Evolutionary conservation across 2,113 vertebrate genomes (phyloP), one percentile per base, ranked within the genome.

Genomic region (Pseudolaguvia tuberculata): DNA sequence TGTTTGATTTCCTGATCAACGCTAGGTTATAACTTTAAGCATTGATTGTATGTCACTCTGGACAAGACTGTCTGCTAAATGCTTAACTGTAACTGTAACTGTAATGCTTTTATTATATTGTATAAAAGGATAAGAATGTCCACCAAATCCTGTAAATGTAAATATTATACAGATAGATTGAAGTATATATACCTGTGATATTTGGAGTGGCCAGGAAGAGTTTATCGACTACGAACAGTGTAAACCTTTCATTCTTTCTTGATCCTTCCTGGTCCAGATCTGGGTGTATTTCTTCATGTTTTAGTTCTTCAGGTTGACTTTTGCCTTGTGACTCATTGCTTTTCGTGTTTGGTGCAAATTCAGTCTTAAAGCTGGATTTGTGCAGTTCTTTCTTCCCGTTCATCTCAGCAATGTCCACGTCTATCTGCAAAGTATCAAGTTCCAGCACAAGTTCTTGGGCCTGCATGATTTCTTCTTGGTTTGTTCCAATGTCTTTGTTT

Each of bases 181-280:
- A n/a, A n/a, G 6, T 35, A 35, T 35, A 35, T 35, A 35, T 72
- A 90, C 89, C 86, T 89, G 80, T 75, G 14, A 81, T 62, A 69
- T 58, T 78, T 17, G 81, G 72, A 10, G 79, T 81, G 74, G 80
- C 82, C 69, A 85, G 79, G 81, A 89, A 89, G 72, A 88, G 42
- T 56, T 82, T 84, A 78, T 89, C 88, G 14, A 88, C 80, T 74
- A 88, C 76, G 72, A 87, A 85, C 78, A 87, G 68, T 1, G 83
- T 84, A 25, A 83, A 72, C 35, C 55, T 73, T 56, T 83, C 82
- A 5, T 14, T 75, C 66, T 77, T 62, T 23, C 78, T 65, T 13
- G 27, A 25, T 9, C 42, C 70, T 39, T n/a, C n/a, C n/a, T 76
- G 42, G 15, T 83, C 25, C 17, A 56, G 17, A 69, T 56, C 47